phyloP scores from a whole-genome alignment of 2,888 invertebrate species.

The Caenorhabditis sp. region DNA sequence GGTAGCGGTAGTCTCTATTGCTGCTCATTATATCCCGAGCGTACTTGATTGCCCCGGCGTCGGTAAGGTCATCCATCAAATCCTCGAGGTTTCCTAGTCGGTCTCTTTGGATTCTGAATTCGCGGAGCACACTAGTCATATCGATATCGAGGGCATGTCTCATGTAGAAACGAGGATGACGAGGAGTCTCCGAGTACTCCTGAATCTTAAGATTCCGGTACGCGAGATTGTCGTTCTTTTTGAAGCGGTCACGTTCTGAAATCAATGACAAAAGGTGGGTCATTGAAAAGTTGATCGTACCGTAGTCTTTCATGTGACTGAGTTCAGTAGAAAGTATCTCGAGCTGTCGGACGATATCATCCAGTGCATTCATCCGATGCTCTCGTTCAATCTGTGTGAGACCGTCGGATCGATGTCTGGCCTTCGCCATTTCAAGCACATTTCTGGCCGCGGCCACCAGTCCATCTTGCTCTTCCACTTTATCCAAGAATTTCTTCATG shows the following conservation, averaged over 20 bases:
- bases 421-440: conserved; percentile 9
- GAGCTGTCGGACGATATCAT: conserved; percentile 3
- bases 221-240: neutral
- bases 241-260: conserved; percentile 29
- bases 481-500: conserved; percentile 1
- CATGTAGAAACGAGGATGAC: conserved; percentile 24
- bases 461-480: conserved; percentile 18
- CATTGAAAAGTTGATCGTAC: neutral
- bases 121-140: conserved; percentile 2
- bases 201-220: conserved; percentile 23
- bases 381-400: neutral
- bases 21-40: neutral
- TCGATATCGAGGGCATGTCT: conserved; percentile 46
- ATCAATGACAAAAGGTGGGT: neutral
- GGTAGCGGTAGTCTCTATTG: conserved; percentile 24
- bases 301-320: conserved; percentile 29
- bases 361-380: neutral
- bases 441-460: neutral
- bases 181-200: neutral
- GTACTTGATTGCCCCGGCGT: conserved; percentile 13
- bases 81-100: conserved; percentile 26
- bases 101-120: conserved; percentile 11
- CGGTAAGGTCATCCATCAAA: conserved; percentile 29
- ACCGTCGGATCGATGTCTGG: neutral
- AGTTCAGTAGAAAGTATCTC: conserved; percentile 14